Conservation (phyloP, 1,140 invertebrate species). For the Zelostemma sp. region DNA sequence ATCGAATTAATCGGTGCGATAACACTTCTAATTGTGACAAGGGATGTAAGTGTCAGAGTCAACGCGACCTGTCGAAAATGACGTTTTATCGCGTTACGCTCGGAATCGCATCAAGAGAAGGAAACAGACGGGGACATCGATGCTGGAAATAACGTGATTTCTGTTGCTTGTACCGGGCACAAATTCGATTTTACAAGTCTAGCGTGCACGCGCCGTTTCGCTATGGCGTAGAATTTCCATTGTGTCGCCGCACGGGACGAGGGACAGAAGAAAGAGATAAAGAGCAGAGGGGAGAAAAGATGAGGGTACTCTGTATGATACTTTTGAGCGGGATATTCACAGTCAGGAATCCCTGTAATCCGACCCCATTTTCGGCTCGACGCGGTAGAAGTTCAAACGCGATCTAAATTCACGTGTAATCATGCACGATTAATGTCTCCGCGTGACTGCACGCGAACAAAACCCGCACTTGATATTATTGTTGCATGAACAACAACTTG, state of each 20-base stretch:
- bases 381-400: background rate
- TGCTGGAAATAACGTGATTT: conserved; percentile 48
- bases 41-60: conserved; percentile 13
- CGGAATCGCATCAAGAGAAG: conserved; percentile 33
- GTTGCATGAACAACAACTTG: too few species aligned
- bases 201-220: conserved; percentile 38
- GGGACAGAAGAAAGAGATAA: conserved; percentile 7
- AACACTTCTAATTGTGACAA: background rate
- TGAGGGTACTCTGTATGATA: background rate
- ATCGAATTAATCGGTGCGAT: conserved; percentile 31
- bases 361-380: conserved; percentile 34
- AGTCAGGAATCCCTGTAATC: conserved; percentile 33
- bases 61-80: conserved; percentile 33
- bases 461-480: conserved; percentile 7
- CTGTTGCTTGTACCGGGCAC: conserved; percentile 35
- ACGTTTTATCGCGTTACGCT: conserved; percentile 44
- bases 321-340: conserved; percentile 18
- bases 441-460: too few species aligned
- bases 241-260: conserved; percentile 25
- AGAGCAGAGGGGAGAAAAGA: conserved; percentile 3
- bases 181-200: conserved; percentile 48
- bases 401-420: too few species aligned
- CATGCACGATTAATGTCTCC: too few species aligned
- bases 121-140: conserved; percentile 37
- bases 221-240: conserved; percentile 36